Percentiles rank a stretch among this genome's conserved stretches.
Conservation (phyloP, 35 echinoderm and acorn worm species). For the Ophiothrix spiculata region DNA sequence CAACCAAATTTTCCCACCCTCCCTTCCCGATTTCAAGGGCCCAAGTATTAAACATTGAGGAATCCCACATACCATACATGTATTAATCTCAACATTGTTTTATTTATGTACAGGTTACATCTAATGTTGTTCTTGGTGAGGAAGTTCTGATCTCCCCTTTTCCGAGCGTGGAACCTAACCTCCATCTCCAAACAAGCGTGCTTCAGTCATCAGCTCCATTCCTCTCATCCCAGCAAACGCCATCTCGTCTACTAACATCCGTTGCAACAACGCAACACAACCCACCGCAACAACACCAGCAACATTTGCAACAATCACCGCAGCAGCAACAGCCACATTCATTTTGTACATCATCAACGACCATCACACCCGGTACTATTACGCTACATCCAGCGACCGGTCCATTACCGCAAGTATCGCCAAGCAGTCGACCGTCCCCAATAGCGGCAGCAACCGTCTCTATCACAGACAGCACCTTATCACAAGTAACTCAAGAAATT, state of each 20-base stretch:
- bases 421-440: neutral
- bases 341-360: neutral
- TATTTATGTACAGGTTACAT: conserved; percentile 56
- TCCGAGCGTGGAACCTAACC: conserved; percentile 75
- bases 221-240: conserved; percentile 19
- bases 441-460: neutral
- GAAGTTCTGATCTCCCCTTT: conserved; percentile 93
- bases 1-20: no score
- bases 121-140: conserved; percentile 82
- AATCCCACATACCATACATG: no score
- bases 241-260: neutral
- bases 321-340: neutral
- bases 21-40: no score
- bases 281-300: conserved; percentile 32
- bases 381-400: neutral
- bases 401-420: neutral
- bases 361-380: neutral
- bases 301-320: neutral
- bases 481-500: neutral
- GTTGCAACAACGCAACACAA: conserved; percentile 24
- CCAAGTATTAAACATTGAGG: no score
- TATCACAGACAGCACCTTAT: neutral
- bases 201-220: conserved; percentile 47
- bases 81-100: no score
- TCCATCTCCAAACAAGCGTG: conserved; percentile 70